Evolutionary conservation across 2,888 invertebrate species (phyloP).

Genomic region (Amphipyra berbera): DNA sequence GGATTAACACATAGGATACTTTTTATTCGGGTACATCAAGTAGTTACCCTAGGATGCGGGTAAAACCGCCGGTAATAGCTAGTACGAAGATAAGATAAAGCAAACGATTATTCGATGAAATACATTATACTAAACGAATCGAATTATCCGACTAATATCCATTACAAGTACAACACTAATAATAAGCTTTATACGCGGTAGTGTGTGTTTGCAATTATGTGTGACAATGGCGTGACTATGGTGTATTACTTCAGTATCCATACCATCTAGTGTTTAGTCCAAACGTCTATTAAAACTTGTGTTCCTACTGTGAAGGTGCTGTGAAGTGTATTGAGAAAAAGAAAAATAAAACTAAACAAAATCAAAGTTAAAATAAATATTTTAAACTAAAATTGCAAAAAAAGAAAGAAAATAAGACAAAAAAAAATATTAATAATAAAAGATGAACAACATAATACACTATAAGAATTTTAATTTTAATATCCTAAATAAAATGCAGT

Average conservation of each 20-base stretch:
- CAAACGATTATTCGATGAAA: background rate
- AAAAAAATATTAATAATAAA: too few relatives aligned
- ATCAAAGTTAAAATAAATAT: background rate
- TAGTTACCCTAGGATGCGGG: too few relatives aligned
- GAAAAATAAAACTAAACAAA: background rate
- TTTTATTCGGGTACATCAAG: too few relatives aligned
- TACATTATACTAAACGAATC: slow-evolving; percentile 26
- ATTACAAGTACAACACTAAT: slow-evolving; percentile 50
- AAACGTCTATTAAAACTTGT: slow-evolving; percentile 30
- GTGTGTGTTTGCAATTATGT: slow-evolving; percentile 61
- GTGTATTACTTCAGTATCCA: slow-evolving; percentile 38
- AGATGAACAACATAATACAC: too few relatives aligned
- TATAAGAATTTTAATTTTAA: too few relatives aligned
- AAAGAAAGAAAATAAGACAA: background rate
- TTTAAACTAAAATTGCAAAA: background rate
- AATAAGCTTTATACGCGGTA: slow-evolving; percentile 37
- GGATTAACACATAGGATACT: too few relatives aligned
- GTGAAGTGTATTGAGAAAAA: slow-evolving; percentile 37
- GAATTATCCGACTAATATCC: slow-evolving; percentile 40
- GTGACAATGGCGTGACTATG: slow-evolving; percentile 64
- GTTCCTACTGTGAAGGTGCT: slow-evolving; percentile 31
- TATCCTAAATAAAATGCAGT: too few relatives aligned
- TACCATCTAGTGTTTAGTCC: slow-evolving; percentile 34
- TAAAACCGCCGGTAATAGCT: too few relatives aligned
- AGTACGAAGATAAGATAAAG: too few relatives aligned